A percentile compares a stretch with the other conserved stretches of the same genome.
Evolutionary conservation across 2,113 vertebrate genomes (phyloP).

Genomic region (Alligator mississippiensis): DNA sequence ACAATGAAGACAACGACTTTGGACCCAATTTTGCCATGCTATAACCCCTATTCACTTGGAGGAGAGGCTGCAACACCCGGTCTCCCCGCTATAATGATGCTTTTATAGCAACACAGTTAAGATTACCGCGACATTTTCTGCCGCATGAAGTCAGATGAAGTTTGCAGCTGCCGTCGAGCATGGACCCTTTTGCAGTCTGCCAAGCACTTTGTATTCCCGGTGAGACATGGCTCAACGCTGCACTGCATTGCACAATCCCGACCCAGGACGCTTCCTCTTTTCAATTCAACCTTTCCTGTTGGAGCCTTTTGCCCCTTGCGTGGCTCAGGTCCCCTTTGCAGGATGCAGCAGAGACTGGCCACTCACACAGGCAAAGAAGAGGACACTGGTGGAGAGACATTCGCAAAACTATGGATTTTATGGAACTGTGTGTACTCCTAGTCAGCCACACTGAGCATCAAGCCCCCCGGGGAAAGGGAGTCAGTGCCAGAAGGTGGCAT

Average conservation of each 20-base stretch:
- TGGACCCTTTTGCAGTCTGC: not conserved
- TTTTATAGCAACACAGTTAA: not conserved
- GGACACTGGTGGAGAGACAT: not conserved
- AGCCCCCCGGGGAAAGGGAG: not conserved
- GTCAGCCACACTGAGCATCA: not conserved
- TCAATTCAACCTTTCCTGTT: not conserved
- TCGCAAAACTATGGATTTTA: slow-evolving; percentile 21
- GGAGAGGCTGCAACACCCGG: not conserved
- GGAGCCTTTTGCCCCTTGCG: not conserved
- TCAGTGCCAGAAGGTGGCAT: not conserved
- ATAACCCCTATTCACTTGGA: not conserved
- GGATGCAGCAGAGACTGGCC: not conserved
- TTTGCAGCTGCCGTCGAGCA: not conserved
- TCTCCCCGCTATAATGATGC: not conserved
- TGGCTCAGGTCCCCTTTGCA: not conserved
- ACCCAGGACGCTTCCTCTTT: not conserved
- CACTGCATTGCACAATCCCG: not conserved
- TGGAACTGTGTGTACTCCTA: not conserved
- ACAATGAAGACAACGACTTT: not conserved
- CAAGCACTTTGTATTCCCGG: not conserved
- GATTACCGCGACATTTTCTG: not conserved
- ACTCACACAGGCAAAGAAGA: not conserved
- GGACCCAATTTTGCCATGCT: not conserved
- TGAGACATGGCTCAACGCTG: not conserved
- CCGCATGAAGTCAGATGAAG: not conserved